A percentile compares a stretch with the other conserved stretches of the same genome.
Evolutionary conservation across 2,113 vertebrate species (phyloP).

Genomic region (Boulengerochromis microlepis): DNA sequence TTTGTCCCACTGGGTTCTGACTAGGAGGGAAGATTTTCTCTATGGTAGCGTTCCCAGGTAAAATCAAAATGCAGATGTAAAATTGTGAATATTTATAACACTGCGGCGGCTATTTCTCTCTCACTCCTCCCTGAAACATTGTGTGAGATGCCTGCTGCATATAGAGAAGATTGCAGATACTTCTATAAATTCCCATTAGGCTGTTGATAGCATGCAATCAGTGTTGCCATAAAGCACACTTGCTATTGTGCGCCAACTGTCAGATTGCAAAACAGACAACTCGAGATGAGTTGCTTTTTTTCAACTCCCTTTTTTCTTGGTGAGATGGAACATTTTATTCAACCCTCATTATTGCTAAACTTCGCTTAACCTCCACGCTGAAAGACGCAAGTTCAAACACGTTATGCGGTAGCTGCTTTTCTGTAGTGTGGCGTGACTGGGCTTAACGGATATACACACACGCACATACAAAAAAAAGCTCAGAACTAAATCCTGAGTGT

Average conservation of each 20-base stretch:
- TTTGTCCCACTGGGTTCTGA: background rate
- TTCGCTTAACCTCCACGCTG: background rate
- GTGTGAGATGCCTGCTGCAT: background rate
- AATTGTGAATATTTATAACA: background rate
- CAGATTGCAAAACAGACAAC: background rate
- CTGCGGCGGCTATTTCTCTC: background rate
- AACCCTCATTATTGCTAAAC: background rate
- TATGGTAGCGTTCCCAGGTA: background rate
- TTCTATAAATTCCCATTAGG: background rate
- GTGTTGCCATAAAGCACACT: background rate
- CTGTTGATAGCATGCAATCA: background rate
- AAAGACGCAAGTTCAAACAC: background rate
- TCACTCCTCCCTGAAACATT: background rate
- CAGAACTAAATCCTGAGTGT: background rate
- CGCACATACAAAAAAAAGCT: background rate
- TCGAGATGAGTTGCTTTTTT: background rate
- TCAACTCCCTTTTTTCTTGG: background rate
- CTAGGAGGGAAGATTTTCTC: background rate
- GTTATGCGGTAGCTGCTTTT: background rate
- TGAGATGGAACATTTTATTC: background rate
- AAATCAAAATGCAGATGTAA: background rate
- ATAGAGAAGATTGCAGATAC: background rate
- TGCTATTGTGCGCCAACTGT: background rate
- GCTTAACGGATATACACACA: background rate
- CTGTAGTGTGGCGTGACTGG: background rate